phyloP scores from a whole-genome alignment of 1,140 invertebrate species.

The Melitaea cinxia region DNA sequence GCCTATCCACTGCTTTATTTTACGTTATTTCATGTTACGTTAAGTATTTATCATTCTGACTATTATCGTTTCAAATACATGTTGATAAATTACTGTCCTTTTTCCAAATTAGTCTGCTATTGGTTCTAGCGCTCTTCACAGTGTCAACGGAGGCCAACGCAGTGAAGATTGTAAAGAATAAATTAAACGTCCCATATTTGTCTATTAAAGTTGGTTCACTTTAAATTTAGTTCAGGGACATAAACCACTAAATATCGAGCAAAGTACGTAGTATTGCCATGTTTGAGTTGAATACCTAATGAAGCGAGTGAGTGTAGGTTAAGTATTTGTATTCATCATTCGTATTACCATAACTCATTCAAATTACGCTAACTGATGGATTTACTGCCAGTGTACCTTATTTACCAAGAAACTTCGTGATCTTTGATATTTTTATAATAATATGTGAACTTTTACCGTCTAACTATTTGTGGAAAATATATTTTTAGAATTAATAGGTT shows the following conservation, averaged over 20 bases:
- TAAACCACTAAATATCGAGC: conserved; percentile 19
- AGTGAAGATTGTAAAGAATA: too few species aligned
- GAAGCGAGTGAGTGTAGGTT: conserved; percentile 19
- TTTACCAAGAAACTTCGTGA: not conserved
- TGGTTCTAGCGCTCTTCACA: too few species aligned
- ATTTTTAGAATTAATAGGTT: not conserved
- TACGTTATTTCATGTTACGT: too few species aligned
- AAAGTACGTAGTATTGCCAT: conserved; percentile 20
- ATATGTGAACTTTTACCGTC: not conserved
- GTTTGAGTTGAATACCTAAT: conserved; percentile 41
- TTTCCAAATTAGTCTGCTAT: too few species aligned
- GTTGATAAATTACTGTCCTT: too few species aligned
- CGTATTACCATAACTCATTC: conserved; percentile 7
- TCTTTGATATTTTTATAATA: not conserved
- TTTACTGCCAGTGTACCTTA: not conserved
- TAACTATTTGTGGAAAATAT: not conserved
- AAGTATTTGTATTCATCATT: conserved; percentile 37
- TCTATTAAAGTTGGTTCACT: not conserved
- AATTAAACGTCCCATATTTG: not conserved
- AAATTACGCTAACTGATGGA: conserved; percentile 6
- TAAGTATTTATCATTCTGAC: too few species aligned
- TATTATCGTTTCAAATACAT: too few species aligned
- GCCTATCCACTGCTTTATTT: too few species aligned
- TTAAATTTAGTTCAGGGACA: conserved; percentile 25
- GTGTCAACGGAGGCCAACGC: too few species aligned